These are phyloP conservation scores for Caenorhabditis macrosperma DNA, from an alignment of 2,888 invertebrate species.

Conservation along the genomic window DNA sequence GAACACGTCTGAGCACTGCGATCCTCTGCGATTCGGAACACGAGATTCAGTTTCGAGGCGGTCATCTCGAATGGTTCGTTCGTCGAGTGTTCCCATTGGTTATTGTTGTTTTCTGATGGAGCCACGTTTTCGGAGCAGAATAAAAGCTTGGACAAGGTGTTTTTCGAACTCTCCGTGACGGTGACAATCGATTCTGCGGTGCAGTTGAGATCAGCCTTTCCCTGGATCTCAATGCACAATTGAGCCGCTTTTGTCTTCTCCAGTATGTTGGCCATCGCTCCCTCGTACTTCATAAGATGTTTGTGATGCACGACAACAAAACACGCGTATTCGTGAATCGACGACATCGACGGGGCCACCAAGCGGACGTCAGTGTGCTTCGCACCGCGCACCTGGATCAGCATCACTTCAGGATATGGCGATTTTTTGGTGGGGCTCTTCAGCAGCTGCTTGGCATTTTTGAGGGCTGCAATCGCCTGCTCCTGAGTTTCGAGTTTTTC, in stretches of 20 bases:
- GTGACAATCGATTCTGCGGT: conserved; percentile 59
- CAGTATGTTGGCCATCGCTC: conserved; percentile 65
- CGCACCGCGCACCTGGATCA: conserved; percentile 71
- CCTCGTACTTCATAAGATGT: conserved; percentile 71
- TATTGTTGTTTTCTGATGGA: conserved; percentile 1
- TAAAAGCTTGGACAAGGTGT: conserved; percentile 21
- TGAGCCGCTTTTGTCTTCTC: conserved; percentile 74
- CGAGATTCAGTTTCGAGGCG: conserved; percentile 44
- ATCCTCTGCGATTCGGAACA: conserved; percentile 43
- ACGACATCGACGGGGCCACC: conserved; percentile 60
- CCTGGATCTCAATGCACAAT: conserved; percentile 68
- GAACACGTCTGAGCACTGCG: conserved; percentile 38
- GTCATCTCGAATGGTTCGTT: conserved; percentile 36
- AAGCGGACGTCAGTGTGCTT: conserved; percentile 71
- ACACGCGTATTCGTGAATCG: conserved; percentile 64
- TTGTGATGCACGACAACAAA: conserved; percentile 70
- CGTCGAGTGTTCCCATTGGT: background rate
- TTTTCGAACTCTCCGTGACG: conserved; percentile 50
- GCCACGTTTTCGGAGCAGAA: conserved; percentile 21
- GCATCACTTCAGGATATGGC: conserved; percentile 72
- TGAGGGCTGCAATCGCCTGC: conserved; percentile 50
- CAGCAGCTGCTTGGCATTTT: conserved; percentile 41
- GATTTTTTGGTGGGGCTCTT: conserved; percentile 62
- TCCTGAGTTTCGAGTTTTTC: conserved; percentile 55
- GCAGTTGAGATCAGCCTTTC: conserved; percentile 71